These are phyloP conservation scores for Taeniopygia guttata DNA, from an alignment of 2,797 vertebrate genomes.

Conservation along the genomic window DNA sequence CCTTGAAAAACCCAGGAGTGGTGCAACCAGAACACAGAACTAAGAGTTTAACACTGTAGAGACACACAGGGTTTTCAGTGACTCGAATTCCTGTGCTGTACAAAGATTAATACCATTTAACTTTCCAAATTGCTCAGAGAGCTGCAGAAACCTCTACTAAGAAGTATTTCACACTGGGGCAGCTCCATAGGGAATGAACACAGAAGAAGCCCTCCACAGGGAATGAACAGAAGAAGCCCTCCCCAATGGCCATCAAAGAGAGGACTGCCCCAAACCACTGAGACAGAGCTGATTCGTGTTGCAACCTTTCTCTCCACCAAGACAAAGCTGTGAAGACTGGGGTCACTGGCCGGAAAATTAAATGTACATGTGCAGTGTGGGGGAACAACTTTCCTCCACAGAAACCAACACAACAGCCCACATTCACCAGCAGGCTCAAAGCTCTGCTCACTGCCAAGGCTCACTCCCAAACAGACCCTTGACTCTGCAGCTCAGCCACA, in stretches of 20 bases:
- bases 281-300: background rate
- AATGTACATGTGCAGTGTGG: accelerated
- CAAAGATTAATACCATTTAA: background rate
- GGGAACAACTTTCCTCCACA: background rate
- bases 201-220: background rate
- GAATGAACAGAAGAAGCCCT: background rate
- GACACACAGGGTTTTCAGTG: background rate
- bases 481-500: accelerated
- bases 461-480: background rate
- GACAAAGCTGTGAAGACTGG: background rate
- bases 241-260: accelerated
- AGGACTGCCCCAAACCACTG: background rate
- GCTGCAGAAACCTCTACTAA: background rate
- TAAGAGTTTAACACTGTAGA: background rate
- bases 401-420: accelerated
- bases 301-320: background rate
- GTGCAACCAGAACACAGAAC: background rate
- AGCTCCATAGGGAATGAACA: background rate
- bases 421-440: accelerated
- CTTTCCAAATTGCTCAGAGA: background rate
- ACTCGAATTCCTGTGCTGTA: background rate
- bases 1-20: background rate
- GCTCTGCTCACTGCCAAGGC: background rate
- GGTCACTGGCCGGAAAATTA: background rate
- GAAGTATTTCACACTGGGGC: background rate